These are phyloP conservation scores for Pempheris klunzingeri DNA, from an alignment of 2,797 vertebrate genomes.

Conservation along the genomic window DNA sequence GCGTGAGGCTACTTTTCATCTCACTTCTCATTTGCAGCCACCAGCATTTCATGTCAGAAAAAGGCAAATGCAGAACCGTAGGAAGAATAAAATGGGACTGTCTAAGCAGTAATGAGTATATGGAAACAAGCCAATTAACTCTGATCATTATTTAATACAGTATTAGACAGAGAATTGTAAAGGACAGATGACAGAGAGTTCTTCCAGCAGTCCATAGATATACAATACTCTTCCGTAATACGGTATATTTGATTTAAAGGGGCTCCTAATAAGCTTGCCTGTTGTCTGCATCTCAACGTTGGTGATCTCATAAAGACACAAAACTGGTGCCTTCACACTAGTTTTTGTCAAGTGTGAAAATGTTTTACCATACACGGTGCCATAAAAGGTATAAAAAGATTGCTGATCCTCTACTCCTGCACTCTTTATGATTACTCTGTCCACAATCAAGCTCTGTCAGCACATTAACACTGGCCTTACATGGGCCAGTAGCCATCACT, in stretches of 20 bases:
- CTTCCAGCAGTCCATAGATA: neutral
- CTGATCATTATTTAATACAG: slow-evolving; percentile 39
- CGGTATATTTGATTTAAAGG: slow-evolving; percentile 21
- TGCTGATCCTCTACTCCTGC: slow-evolving; percentile 44
- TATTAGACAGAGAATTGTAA: slow-evolving; percentile 5
- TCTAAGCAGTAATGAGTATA: slow-evolving; percentile 32
- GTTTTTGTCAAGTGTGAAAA: slow-evolving; percentile 18
- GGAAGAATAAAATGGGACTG: slow-evolving; percentile 34
- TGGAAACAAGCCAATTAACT: slow-evolving; percentile 60
- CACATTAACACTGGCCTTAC: slow-evolving; percentile 40
- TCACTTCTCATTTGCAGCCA: slow-evolving; percentile 35
- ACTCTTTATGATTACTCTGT: slow-evolving; percentile 68
- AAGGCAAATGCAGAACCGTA: slow-evolving; percentile 27
- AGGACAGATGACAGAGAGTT: slow-evolving; percentile 17
- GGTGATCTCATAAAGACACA: slow-evolving; percentile 10
- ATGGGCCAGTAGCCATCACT: slow-evolving; percentile 47
- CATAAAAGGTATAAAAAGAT: slow-evolving; percentile 42
- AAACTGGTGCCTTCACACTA: slow-evolving; percentile 3
- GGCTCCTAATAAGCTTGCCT: neutral
- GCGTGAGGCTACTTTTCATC: slow-evolving; percentile 25
- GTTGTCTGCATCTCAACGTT: neutral
- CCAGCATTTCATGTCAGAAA: slow-evolving; percentile 40
- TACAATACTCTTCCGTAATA: neutral
- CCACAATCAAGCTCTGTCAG: slow-evolving; percentile 60
- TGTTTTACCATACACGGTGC: slow-evolving; percentile 6